phyloP scores from a whole-genome alignment of 2,888 invertebrate species.

The Ypsolopha scabrella region DNA sequence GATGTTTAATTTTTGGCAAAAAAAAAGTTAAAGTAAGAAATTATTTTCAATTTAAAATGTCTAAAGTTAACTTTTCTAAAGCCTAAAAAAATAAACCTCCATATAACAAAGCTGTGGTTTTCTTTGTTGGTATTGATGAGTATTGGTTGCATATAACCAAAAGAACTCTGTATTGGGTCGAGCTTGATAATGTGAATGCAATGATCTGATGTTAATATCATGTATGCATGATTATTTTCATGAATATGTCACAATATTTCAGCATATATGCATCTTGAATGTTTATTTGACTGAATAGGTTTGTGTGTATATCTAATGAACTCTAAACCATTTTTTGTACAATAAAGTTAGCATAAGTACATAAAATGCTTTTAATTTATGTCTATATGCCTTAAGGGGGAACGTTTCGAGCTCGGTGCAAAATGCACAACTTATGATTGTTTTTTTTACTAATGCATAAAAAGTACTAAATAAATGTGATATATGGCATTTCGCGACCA shows the following conservation, averaged over 20 bases:
- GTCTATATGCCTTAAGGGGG: background rate
- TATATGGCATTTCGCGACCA: too few relatives aligned
- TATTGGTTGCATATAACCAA: background rate
- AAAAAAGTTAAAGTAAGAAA: too few relatives aligned
- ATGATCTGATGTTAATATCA: constrained; percentile 32
- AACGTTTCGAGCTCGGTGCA: too few relatives aligned
- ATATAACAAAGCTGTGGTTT: constrained; percentile 29
- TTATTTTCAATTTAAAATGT: constrained; percentile 24
- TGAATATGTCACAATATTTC: constrained; percentile 28
- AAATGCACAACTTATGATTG: too few relatives aligned
- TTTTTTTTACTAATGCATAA: too few relatives aligned
- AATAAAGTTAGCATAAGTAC: constrained; percentile 50
- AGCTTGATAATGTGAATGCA: background rate
- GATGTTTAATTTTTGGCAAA: too few relatives aligned
- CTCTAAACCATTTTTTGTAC: constrained; percentile 45
- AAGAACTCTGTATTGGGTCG: background rate
- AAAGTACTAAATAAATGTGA: too few relatives aligned
- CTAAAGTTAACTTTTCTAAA: constrained; percentile 7
- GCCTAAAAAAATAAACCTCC: constrained; percentile 34
- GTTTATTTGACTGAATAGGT: constrained; percentile 55
- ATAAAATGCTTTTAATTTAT: constrained; percentile 9
- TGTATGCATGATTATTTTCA: constrained; percentile 15
- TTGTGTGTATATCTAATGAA: constrained; percentile 39
- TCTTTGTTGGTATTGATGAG: constrained; percentile 22
- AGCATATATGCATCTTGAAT: constrained; percentile 49